Evolutionary conservation across 2,888 invertebrate species (phyloP).

Genomic region (Entomobrya multifasciata): DNA sequence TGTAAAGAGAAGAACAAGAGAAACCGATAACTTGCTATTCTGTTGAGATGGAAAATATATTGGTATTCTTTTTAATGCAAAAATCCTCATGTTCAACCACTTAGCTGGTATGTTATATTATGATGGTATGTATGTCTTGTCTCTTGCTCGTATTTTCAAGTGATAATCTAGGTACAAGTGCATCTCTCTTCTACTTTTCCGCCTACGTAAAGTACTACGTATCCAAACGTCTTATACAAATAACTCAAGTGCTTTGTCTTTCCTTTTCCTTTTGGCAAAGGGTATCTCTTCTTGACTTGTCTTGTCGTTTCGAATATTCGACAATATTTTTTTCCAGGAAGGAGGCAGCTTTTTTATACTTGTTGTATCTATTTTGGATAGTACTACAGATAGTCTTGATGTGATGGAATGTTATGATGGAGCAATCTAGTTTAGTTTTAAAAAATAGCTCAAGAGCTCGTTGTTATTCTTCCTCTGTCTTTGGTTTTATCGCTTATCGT

Average conservation of each 20-base stretch:
- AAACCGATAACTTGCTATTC: too few relatives aligned
- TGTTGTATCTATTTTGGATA: too few relatives aligned
- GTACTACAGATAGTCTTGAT: too few relatives aligned
- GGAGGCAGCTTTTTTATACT: too few relatives aligned
- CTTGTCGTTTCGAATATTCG: neutral
- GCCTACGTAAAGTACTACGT: too few relatives aligned
- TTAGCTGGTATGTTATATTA: conserved; percentile 17
- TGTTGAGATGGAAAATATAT: conserved; percentile 12
- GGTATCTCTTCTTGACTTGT: neutral
- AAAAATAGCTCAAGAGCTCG: conserved; percentile 5
- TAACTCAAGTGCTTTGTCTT: neutral
- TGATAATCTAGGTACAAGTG: neutral
- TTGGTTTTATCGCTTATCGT: conserved; percentile 46
- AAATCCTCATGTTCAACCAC: conserved; percentile 46
- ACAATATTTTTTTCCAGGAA: neutral
- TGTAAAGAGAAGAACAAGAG: neutral
- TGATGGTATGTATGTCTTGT: too few relatives aligned
- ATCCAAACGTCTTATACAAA: neutral
- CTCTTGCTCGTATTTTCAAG: conserved; percentile 42
- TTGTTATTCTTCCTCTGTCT: conserved; percentile 51
- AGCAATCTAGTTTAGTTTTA: conserved; percentile 35
- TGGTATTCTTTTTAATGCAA: conserved; percentile 47
- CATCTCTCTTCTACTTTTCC: neutral
- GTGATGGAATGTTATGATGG: conserved; percentile 44
- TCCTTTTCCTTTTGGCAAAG: neutral